Conservation (phyloP, 2,797 vertebrate genomes). For the Lagodon rhomboides region DNA sequence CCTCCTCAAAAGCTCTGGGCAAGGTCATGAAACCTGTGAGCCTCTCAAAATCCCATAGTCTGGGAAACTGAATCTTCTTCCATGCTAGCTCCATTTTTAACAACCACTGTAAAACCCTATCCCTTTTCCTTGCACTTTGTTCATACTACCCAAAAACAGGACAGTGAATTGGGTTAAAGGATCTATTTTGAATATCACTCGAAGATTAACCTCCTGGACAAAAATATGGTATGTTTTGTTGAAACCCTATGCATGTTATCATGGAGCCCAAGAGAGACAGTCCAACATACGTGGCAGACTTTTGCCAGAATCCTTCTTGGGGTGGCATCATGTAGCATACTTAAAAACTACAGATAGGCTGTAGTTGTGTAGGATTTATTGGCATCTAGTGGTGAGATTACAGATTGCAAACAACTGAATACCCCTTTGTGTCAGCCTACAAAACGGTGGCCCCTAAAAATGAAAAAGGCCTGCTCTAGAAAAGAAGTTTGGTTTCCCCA, state of each 20-base stretch:
- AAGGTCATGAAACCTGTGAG: slow-evolving; percentile 53
- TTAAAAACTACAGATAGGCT: background rate
- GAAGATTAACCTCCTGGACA: background rate
- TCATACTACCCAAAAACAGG: slow-evolving; percentile 24
- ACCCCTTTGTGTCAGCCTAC: too few species aligned
- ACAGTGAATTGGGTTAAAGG: background rate
- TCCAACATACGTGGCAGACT: background rate
- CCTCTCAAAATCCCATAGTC: slow-evolving; percentile 39
- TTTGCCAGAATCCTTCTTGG: background rate
- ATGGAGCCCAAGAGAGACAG: background rate
- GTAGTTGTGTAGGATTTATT: background rate
- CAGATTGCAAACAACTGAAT: too few species aligned
- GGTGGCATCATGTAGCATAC: background rate
- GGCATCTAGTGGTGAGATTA: too few species aligned
- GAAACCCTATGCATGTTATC: background rate
- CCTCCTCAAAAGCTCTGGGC: slow-evolving; percentile 38
- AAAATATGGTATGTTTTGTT: background rate
- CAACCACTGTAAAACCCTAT: slow-evolving; percentile 56
- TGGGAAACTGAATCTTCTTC: slow-evolving; percentile 62
- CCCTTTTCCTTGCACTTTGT: slow-evolving; percentile 39
- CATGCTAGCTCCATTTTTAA: slow-evolving; percentile 56
- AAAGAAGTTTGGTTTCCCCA: too few species aligned
- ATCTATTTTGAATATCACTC: background rate
- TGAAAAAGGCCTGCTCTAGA: too few species aligned
- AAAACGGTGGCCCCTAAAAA: too few species aligned